phyloP scores from a whole-genome alignment of 2,888 invertebrate genomes.

The Nebria brevicollis region DNA sequence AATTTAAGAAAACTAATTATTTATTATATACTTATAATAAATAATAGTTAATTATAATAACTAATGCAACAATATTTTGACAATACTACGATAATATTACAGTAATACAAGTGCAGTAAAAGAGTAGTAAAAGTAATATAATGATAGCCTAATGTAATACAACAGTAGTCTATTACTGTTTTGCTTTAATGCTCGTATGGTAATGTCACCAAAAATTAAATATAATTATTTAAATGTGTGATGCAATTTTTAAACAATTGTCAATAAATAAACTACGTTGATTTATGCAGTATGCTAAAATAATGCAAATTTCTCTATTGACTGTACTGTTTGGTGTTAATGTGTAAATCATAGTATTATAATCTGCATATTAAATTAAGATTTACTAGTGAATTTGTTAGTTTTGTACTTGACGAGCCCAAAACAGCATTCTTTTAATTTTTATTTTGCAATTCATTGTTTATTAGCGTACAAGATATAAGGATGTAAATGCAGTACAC shows the following conservation, averaged over 20 bases:
- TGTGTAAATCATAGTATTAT: background rate
- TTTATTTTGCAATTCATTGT: background rate
- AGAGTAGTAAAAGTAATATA: background rate
- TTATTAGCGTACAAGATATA: background rate
- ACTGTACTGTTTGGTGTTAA: background rate
- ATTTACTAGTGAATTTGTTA: background rate
- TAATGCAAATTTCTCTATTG: background rate
- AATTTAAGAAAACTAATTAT: background rate
- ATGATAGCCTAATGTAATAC: background rate
- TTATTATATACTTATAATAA: background rate
- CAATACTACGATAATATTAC: background rate
- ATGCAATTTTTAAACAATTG: background rate
- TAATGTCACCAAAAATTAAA: background rate
- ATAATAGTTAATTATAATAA: background rate
- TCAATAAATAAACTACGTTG: background rate
- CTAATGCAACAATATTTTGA: background rate
- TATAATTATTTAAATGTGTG: background rate
- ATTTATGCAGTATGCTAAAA: background rate
- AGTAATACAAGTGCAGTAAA: background rate
- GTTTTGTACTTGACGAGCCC: background rate
- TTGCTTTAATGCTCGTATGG: background rate
- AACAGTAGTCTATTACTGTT: background rate
- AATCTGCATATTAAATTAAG: conserved; percentile 1
- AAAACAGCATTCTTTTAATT: background rate
- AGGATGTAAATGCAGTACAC: background rate